These are phyloP conservation scores for Drosophila cardini DNA, from an alignment of 1,140 invertebrate genomes.

Conservation along the genomic window DNA sequence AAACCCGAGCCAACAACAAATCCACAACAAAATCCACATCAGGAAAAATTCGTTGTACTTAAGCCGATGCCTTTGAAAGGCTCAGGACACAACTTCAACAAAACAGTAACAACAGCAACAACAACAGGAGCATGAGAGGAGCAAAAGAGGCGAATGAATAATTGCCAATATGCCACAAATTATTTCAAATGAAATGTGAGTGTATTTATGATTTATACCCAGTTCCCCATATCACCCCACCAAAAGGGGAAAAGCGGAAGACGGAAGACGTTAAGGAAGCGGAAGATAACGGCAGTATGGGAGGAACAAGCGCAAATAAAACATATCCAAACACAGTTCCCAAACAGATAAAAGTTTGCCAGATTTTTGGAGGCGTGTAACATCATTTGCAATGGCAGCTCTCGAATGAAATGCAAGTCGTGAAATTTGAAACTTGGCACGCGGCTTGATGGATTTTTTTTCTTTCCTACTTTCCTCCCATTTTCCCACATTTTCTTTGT, in stretches of 20 bases:
- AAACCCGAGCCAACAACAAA: slow-evolving; percentile 74
- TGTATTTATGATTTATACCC: slow-evolving; percentile 80
- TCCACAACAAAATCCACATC: slow-evolving; percentile 78
- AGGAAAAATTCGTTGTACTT: slow-evolving; percentile 69
- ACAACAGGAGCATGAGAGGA: slow-evolving; percentile 20
- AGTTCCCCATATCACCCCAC: background rate
- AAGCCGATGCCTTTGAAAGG: slow-evolving; percentile 51
- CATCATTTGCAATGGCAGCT: slow-evolving; percentile 47
- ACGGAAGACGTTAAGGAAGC: background rate
- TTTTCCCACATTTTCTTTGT: slow-evolving; percentile 11
- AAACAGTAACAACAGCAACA: slow-evolving; percentile 6
- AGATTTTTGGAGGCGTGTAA: slow-evolving; percentile 62
- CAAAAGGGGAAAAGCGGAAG: background rate
- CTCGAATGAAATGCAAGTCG: slow-evolving; percentile 70
- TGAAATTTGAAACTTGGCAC: slow-evolving; percentile 60
- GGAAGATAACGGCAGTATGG: slow-evolving; percentile 4
- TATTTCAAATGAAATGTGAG: slow-evolving; percentile 83
- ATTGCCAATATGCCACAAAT: slow-evolving; percentile 83
- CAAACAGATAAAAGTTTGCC: slow-evolving; percentile 74
- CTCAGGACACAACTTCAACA: slow-evolving; percentile 27
- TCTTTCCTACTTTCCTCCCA: background rate
- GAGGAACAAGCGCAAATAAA: slow-evolving; percentile 38
- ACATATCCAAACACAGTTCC: slow-evolving; percentile 43
- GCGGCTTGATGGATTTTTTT: slow-evolving; percentile 48
- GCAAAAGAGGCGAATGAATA: slow-evolving; percentile 58